A percentile compares a stretch with the other conserved stretches of the same genome.
Conservation (phyloP, 2,888 invertebrate species). For the Ceratothoa steindachneri region DNA sequence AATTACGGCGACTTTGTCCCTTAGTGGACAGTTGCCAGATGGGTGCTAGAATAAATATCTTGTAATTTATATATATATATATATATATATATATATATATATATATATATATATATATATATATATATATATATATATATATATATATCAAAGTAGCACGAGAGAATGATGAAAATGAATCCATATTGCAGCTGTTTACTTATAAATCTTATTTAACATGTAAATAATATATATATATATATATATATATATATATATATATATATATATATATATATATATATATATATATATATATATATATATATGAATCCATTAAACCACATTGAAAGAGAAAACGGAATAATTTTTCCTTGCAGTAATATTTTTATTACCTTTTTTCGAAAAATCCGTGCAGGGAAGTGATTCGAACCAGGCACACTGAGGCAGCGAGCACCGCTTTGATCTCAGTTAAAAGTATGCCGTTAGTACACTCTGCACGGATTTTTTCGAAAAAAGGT, state of each 20-base stretch:
- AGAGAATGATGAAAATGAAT: too few relatives aligned
- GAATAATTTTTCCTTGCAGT: too few relatives aligned
- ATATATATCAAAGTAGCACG: too few relatives aligned
- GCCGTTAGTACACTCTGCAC: too few relatives aligned
- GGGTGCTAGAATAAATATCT: neutral
- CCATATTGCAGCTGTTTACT: neutral
- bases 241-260: neutral
- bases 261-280: neutral
- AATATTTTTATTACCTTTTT: too few relatives aligned
- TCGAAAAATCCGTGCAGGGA: too few relatives aligned
- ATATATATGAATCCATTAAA: neutral
- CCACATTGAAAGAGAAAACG: too few relatives aligned
- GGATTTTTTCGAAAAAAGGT: too few relatives aligned
- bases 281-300: neutral
- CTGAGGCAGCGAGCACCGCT: too few relatives aligned
- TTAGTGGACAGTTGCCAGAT: neutral
- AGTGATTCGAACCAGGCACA: too few relatives aligned
- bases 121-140: neutral
- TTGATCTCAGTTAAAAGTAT: too few relatives aligned
- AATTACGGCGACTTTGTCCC: neutral
- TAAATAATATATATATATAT: neutral
- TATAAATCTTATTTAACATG: neutral
- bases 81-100: neutral
- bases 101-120: neutral
- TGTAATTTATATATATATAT: neutral